Base-by-base conservation (phyloP, 2,797 vertebrate species). In the Gadopsis bispinosus region DNA sequence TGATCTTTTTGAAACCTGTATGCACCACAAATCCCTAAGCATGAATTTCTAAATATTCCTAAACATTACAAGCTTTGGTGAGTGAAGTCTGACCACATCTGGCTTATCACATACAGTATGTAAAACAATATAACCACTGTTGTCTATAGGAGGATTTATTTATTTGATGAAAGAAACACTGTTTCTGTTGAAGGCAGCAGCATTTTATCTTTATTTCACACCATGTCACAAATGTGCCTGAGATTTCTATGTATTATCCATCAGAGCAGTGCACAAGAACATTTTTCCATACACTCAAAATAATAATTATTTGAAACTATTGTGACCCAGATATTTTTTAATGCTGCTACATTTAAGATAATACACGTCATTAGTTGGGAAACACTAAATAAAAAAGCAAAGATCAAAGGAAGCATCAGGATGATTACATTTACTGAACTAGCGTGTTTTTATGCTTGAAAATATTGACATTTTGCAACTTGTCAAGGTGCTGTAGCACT, bases 191-290 rank as follows among this genome's bases (percentile, higher is more conserved):
- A 63, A 53, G 59, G 70, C 69, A 79, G 41, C 31, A 54, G 43
- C 17, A 22, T 67, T 81, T 69, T 48, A 68, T 43, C 50, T 73
- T 70, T 43, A 68, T 79, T 55, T 70, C 4, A 59, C 31, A 61
- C 5, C 41, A 31, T 19, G 17, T 69, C 65, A 67, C 19, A 58
- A 50, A 35, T 63, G 50, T 37, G 39, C 35, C 37, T 12, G n/a
- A 55, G 50, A 70, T 50, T 26, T 59, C 53, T 26, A 3, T 35
- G 37, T 11, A 68, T 54, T 14, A 70, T 47, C 58, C 47, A 55
- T 70, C 70, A 53, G 39, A 48, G 69, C 58, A 45, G 45, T 59
- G 60, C 35, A 69, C 8, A 29, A 33, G 5, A 67, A 63, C 47
- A 50, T 63, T 72, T 54, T 61, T 45, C n/a, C 59, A 66, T 60